A percentile compares a stretch with the other conserved stretches of the same genome.
Conservation (phyloP, 2,888 invertebrate species). For the Rotaria socialis region DNA sequence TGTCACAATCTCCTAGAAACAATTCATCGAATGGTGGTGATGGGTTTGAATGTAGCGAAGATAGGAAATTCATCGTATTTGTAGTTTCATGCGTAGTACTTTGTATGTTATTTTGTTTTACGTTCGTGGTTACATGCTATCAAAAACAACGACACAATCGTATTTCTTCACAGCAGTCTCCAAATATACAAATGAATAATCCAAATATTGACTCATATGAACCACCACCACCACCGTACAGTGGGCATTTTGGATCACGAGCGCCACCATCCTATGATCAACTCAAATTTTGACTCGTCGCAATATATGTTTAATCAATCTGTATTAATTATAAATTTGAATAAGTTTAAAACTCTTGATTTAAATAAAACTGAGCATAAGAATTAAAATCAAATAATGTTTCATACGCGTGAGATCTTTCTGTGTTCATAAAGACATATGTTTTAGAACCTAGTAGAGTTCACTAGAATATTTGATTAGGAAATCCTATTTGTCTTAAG, state of each 20-base stretch:
- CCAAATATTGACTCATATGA: neutral
- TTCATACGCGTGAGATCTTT: neutral
- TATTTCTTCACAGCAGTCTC: neutral
- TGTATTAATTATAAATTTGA: neutral
- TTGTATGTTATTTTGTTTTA: neutral
- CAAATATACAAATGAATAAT: neutral
- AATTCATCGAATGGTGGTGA: too few relatives aligned
- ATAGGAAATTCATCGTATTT: neutral
- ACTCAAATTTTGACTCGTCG: neutral
- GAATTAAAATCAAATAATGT: neutral
- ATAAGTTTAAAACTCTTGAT: neutral
- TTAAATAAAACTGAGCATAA: neutral
- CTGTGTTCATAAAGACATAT: too few relatives aligned
- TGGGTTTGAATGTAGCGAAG: fast-evolving
- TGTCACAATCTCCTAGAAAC: neutral
- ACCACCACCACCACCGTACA: neutral
- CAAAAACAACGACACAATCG: neutral
- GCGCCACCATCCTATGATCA: neutral
- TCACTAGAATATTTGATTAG: too few relatives aligned
- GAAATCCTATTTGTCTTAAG: too few relatives aligned
- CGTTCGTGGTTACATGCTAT: neutral
- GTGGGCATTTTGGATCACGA: neutral
- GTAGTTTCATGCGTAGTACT: neutral
- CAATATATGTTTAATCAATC: too few relatives aligned
- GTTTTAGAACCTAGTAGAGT: too few relatives aligned